Base-by-base conservation (phyloP, 2,888 invertebrate species). In the Electrophaes corylata region DNA sequence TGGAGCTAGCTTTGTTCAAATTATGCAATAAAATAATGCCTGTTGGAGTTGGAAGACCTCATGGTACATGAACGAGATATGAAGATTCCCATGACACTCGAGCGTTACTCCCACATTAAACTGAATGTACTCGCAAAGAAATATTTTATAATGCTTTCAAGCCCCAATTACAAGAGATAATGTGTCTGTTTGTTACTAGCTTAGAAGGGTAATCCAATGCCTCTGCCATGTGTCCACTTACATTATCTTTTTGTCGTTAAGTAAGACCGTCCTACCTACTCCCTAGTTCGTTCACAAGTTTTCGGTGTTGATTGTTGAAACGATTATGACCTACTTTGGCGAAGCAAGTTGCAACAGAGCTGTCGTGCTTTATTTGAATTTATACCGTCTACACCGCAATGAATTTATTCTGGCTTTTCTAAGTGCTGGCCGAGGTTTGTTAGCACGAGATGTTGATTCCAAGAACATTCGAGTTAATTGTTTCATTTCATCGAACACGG, bases 81-180 rank as follows among this genome's bases (percentile, higher is more conserved):
- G 39, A 14, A 47, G 19, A 57, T 71, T 71, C 68, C 64, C 67
- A 72, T 74, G 73, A 65, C 72, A 75, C 77, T 76, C 66, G 70
- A 81, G 62, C 60, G 53, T 55, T 62, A 57, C 66, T 65, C 64
- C 56, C 56, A 64, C 41, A 35, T 58, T 62, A 68, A 14, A 23
- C 26, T 3, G 12, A 14, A 43, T 43, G 43, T 43, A 49, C 61
- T 58, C 51, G 57, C 69, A 75, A 66, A 76, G 78, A 81, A 81
- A 82, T 82, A 84, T 86, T 87, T 86, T 82, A 85, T 83, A 84
- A 14, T 73, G 72, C 80, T 83, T 78, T 83, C 79, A 81, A 83
- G 81, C 79, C 85, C 76, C 75, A 84, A 86, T 89, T 83, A 81
- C 82, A 76, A 72, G 77, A 84, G 85, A 86, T 89, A 87, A 84